Conservation (phyloP, 2,113 vertebrate species). For the Saguinus imperator region DNA sequence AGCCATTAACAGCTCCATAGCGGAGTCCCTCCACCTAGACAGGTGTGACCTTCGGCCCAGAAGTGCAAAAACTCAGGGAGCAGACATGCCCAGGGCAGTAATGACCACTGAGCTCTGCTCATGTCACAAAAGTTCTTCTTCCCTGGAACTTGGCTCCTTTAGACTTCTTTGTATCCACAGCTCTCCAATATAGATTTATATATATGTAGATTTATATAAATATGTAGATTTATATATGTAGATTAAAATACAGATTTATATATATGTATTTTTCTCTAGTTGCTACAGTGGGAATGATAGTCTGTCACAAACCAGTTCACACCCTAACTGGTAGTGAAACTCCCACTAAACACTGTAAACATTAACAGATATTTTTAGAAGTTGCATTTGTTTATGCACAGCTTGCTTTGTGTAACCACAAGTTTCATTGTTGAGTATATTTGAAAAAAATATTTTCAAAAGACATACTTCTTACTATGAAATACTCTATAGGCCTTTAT, state of each 20-base stretch:
- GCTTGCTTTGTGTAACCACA: neutral
- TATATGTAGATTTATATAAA: neutral
- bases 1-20: no score
- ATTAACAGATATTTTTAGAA: neutral
- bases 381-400: neutral
- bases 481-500: slow-evolving; percentile 34
- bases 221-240: no score
- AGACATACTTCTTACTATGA: slow-evolving; percentile 43
- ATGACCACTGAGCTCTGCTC: neutral
- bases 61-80: neutral
- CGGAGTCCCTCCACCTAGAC: no score
- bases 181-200: neutral
- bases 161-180: neutral
- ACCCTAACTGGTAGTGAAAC: neutral
- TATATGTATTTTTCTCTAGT: neutral
- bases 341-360: neutral
- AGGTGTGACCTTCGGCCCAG: neutral
- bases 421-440: slow-evolving; percentile 40
- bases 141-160: neutral
- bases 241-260: neutral
- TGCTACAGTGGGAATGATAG: neutral
- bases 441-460: slow-evolving; percentile 40
- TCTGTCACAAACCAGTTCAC: neutral
- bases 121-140: neutral
- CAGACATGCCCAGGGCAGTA: neutral